Evolutionary conservation across 2,797 vertebrate genomes (phyloP), one percentile per base, ranked within the genome.

Genomic region (Aeoliscus strigatus): DNA sequence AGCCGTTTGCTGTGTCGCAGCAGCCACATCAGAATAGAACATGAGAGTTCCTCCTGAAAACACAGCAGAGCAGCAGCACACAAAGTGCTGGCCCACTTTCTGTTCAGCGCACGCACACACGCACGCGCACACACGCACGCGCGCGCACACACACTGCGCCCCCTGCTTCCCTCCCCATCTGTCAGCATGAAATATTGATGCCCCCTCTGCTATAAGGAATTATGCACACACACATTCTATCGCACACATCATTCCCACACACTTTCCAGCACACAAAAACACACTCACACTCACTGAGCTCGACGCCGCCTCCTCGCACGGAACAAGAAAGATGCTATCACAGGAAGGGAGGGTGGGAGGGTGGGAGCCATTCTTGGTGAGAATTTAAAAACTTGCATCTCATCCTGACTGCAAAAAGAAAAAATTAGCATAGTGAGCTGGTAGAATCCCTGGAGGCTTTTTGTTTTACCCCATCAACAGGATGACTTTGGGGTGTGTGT

Each of bases 161-260:
- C 51, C 55, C 60, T 50, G 50, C 66, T 48, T 56, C 7, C 24
- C 28, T 49, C 66, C 61, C 82, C 85, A 88, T 86, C 81, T 87
- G 82, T 75, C 72, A 63, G 29, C 71, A 85, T 87, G 66, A 87
- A 89, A 87, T 84, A 86, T 88, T 88, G 68, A 89, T 87, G 72
- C 60, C 39, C 37, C 64, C 31, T 48, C 67, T 67, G 51, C 73
- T 77, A 53, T 82, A 79, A 68, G 63, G 55, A 56, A 42, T 64
- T 49, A 27, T 14, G 27, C 58, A 45, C 42, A 33, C 48, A 51
- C 27, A 42, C 5, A 31, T n/a, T n/a, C n/a, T n/a, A n/a, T n/a
- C n/a, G n/a, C 16, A 27, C 42, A 28, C 35, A 39, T 3, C 41
- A 43, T 37, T 41, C 32, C n/a, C n/a, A n/a, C n/a, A n/a, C n/a